Conservation (phyloP, 2,888 invertebrate genomes). For the Cactoblastis cactorum region DNA sequence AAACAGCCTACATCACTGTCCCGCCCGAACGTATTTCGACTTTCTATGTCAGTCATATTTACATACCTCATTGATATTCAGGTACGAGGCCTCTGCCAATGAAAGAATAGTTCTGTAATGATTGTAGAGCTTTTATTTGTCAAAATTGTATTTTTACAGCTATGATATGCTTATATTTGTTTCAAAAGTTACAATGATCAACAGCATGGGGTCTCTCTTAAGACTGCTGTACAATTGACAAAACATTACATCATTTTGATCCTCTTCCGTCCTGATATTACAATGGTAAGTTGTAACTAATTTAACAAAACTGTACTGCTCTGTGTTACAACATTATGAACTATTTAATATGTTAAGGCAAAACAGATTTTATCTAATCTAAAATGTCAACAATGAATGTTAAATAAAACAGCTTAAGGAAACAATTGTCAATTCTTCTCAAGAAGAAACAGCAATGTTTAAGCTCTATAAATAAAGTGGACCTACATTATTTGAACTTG, state of each 20-base stretch:
- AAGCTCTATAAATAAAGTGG: constrained; percentile 74
- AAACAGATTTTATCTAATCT: constrained; percentile 76
- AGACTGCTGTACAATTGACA: constrained; percentile 72
- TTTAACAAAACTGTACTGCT: constrained; percentile 71
- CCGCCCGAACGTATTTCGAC: neutral
- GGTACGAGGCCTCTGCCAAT: constrained; percentile 27
- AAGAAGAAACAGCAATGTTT: constrained; percentile 51
- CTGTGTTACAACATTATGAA: constrained; percentile 68
- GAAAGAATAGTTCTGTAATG: constrained; percentile 64
- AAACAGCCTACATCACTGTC: constrained; percentile 4
- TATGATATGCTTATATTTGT: constrained; percentile 95
- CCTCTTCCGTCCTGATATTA: constrained; percentile 56
- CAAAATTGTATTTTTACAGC: constrained; percentile 92
- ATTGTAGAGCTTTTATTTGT: constrained; percentile 88
- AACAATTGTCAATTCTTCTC: constrained; percentile 45
- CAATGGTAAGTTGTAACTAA: constrained; percentile 44
- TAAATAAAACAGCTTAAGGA: constrained; percentile 74
- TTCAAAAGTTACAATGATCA: constrained; percentile 82
- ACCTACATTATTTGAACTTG: constrained; percentile 78
- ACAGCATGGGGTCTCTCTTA: constrained; percentile 73
- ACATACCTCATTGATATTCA: constrained; percentile 30
- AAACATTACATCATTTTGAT: constrained; percentile 64
- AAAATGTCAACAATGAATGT: constrained; percentile 77
- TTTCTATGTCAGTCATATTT: constrained; percentile 1
- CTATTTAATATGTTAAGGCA: constrained; percentile 76